Evolutionary conservation across 2,113 vertebrate genomes (phyloP).

Genomic region (Rhadina sibilatrix): DNA sequence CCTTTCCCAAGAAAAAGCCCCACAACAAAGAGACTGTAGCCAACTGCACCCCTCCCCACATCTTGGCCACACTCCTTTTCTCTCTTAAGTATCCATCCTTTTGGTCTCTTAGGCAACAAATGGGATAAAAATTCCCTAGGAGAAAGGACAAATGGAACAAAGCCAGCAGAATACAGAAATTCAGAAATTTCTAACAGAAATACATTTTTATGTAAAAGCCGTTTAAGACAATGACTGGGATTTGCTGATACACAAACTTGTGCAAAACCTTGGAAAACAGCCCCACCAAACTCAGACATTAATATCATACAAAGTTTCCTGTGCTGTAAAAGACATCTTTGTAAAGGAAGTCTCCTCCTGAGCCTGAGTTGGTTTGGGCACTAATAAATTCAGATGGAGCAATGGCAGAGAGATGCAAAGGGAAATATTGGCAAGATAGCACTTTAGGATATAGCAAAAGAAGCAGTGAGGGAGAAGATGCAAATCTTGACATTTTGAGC

Average conservation of each 20-base stretch:
- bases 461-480: rapidly evolving
- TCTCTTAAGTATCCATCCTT: too few species aligned
- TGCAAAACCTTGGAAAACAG: background rate
- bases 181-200: background rate
- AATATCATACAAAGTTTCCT: background rate
- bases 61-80: background rate
- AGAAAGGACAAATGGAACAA: background rate
- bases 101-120: background rate
- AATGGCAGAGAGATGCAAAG: background rate
- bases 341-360: background rate
- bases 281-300: background rate
- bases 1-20: background rate
- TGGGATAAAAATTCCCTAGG: background rate
- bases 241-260: background rate
- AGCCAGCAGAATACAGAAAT: background rate
- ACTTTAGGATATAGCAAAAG: background rate
- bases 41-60: background rate
- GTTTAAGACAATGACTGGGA: background rate
- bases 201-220: background rate
- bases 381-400: background rate
- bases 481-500: background rate
- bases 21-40: background rate
- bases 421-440: background rate
- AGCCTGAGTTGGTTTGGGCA: background rate
- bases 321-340: background rate